Base-by-base conservation (phyloP, 2,888 invertebrate species). In the Diaphora mendica region DNA sequence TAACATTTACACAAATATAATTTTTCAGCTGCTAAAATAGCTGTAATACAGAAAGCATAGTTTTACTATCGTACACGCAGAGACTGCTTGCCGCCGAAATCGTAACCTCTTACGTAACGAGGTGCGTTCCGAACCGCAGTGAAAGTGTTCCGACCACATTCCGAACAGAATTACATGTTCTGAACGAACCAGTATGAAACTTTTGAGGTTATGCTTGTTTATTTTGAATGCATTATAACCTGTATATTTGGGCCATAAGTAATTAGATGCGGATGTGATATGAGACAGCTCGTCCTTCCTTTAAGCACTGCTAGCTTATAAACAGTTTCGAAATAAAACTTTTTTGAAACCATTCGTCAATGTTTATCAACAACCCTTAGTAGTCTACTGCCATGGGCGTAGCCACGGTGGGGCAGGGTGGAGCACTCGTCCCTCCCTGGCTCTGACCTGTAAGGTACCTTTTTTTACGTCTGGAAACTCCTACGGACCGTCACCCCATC, bases 11-110 rank as follows among this genome's bases (percentile, higher is more conserved):
- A 23, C 8, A 23, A 51, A 48, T 51, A 13, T 42, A 59, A 30
- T 30, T 26, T 39, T 55, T 42, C 72, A 72, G 42, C 55, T 17
- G 48, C 44, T 64, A 23, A 8, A 64, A 55, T 30, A 64, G 74
- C 66, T 78, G 48, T 72, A 67, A 77, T 76, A 69, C 69, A 71
- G 62, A n/a, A 33, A 62, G 48, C 39, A 30, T n/a, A 68, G 74
- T 75, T 69, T 81, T 76, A 68, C 51, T 65, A 73, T 48, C 68
- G 64, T 64, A 70, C 74, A 55, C 77, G 66, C 77, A 70, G 89
- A 94, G 94, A 93, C 94, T 70, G 93, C 89, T 82, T 91, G 93
- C 91, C 93, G 93, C 93, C 92, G 87, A 90, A 89, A 86, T 77
- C 78, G 73, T 81, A 89, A 86, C 81, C 76, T 80, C 69, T 82